Evolutionary conservation across 2,113 vertebrate genomes (phyloP).

Genomic region (Podarcis cretensis): DNA sequence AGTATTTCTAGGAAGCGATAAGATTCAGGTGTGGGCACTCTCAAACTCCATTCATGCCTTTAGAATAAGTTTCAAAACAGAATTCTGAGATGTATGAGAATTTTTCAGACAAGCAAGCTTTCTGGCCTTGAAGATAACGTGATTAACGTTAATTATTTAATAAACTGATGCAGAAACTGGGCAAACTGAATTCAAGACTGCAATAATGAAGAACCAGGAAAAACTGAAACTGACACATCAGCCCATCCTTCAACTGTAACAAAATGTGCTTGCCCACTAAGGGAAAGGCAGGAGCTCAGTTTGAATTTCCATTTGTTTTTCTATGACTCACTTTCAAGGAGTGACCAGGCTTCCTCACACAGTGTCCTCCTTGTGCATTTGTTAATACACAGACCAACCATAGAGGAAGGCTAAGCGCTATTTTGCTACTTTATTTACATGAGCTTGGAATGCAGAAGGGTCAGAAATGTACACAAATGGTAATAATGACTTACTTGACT

Average conservation of each 20-base stretch:
- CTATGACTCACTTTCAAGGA: not conserved
- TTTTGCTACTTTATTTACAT: not conserved
- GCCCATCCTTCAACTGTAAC: not conserved
- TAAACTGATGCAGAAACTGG: too few species aligned
- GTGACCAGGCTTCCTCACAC: not conserved
- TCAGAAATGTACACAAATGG: not conserved
- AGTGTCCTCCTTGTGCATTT: not conserved
- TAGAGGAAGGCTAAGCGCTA: not conserved
- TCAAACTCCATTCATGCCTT: constrained; percentile 16
- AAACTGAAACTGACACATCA: too few species aligned
- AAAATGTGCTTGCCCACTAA: not conserved
- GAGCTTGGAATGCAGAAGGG: not conserved
- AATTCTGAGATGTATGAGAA: not conserved
- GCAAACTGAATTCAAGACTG: too few species aligned
- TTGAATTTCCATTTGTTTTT: not conserved
- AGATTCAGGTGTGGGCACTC: constrained; percentile 33
- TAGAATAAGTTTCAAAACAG: not conserved
- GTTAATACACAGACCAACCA: not conserved
- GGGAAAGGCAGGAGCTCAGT: not conserved
- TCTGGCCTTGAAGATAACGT: not conserved
- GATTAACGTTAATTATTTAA: not conserved
- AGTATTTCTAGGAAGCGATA: constrained; percentile 27
- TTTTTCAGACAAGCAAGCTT: not conserved
- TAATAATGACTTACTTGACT: not conserved
- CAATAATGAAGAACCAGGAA: too few species aligned